These are phyloP conservation scores for Diarsia rubi DNA, from an alignment of 2,888 invertebrate species.

Conservation along the genomic window DNA sequence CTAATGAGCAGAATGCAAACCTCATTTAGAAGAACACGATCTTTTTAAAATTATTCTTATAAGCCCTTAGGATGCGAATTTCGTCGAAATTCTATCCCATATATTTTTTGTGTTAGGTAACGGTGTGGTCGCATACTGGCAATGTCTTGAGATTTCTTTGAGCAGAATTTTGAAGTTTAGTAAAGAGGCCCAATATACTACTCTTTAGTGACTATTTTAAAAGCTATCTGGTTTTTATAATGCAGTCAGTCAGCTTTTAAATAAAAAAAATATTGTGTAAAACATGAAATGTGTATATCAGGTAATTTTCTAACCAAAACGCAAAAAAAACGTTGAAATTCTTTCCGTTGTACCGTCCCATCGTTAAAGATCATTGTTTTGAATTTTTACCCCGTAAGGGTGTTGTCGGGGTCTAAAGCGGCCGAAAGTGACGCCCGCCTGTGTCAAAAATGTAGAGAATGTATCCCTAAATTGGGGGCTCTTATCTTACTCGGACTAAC, in stretches of 20 bases:
- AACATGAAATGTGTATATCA: background rate
- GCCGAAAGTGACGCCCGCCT: constrained; percentile 9
- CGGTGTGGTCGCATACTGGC: background rate
- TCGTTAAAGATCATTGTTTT: constrained; percentile 51
- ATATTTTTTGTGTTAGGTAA: constrained; percentile 14
- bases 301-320: background rate
- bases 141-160: background rate
- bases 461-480: constrained; percentile 36
- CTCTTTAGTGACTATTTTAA: background rate
- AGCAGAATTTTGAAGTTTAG: background rate
- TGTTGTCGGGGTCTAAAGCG: constrained; percentile 22
- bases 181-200: too few relatives aligned
- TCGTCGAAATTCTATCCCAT: constrained; percentile 13
- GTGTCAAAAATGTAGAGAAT: constrained; percentile 57
- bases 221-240: background rate
- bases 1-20: background rate
- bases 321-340: constrained; percentile 24
- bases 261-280: background rate
- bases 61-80: background rate
- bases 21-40: constrained; percentile 1
- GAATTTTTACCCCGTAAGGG: constrained; percentile 56
- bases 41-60: constrained; percentile 10
- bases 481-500: constrained; percentile 21
- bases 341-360: constrained; percentile 12
- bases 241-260: background rate